Evolutionary conservation across 2,113 vertebrate genomes (phyloP).

Genomic region (Istiophorus platypterus): DNA sequence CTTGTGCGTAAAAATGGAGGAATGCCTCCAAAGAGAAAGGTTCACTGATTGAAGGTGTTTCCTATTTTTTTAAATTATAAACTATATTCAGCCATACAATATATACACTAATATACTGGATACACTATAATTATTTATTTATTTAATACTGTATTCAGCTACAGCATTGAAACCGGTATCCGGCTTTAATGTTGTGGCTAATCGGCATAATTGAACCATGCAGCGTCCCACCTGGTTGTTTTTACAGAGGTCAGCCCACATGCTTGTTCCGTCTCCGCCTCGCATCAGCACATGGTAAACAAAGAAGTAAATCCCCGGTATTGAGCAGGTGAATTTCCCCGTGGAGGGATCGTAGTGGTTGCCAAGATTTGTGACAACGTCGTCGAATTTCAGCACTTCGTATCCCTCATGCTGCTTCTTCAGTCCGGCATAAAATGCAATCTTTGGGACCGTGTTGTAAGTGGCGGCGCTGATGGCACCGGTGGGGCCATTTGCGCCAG

Average conservation of each 20-base stretch:
- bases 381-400: conserved; percentile 96
- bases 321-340: conserved; percentile 96
- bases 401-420: conserved; percentile 97
- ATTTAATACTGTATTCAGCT: no score
- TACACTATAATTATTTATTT: no score
- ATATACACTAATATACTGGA: no score
- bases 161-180: no score
- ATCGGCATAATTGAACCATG: background rate
- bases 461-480: conserved; percentile 96
- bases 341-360: conserved; percentile 95
- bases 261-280: conserved; percentile 94
- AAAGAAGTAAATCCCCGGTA: conserved; percentile 98
- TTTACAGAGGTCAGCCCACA: conserved; percentile 97
- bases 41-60: background rate
- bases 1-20: conserved; percentile 54
- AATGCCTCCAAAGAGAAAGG: background rate
- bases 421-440: conserved; percentile 97
- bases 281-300: conserved; percentile 96
- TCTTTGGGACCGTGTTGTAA: conserved; percentile 96
- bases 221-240: conserved; percentile 92
- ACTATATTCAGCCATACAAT: no score
- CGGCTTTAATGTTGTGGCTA: no score
- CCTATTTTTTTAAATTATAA: no score
- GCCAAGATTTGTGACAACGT: conserved; percentile 97
- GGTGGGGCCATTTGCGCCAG: conserved; percentile 86